Percentiles rank a stretch among this genome's conserved stretches.
Evolutionary conservation across 2,888 invertebrate genomes (phyloP).

Genomic region (Unio delphinus): DNA sequence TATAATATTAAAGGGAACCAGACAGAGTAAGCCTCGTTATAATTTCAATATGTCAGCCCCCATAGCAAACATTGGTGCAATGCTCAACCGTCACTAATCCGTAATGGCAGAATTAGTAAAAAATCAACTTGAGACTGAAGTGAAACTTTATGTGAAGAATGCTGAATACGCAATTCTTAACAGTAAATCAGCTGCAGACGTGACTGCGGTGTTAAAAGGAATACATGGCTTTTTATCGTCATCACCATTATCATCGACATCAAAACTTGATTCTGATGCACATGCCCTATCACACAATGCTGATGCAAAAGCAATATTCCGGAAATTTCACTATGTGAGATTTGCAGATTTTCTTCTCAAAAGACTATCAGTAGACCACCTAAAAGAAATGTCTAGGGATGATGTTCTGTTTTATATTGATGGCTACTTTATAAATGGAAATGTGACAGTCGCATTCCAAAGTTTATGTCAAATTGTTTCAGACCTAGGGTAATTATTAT

Average conservation of each 20-base stretch:
- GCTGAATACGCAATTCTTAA: too few species aligned
- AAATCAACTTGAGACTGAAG: too few species aligned
- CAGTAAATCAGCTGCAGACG: too few species aligned
- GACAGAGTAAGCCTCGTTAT: too few species aligned
- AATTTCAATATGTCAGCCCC: too few species aligned
- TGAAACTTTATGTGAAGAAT: background rate
- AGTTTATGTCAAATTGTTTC: slow-evolving; percentile 14
- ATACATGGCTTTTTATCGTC: too few species aligned
- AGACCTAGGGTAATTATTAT: slow-evolving; percentile 18
- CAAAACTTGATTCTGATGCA: background rate
- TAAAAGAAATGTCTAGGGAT: slow-evolving; percentile 21
- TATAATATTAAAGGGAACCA: too few species aligned
- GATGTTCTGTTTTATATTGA: slow-evolving; percentile 27
- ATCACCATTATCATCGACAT: too few species aligned
- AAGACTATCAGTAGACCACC: slow-evolving; percentile 28
- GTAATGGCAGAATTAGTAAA: too few species aligned
- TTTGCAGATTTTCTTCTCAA: slow-evolving; percentile 31
- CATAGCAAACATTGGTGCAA: too few species aligned
- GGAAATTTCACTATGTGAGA: slow-evolving; percentile 31
- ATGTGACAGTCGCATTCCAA: slow-evolving; percentile 23
- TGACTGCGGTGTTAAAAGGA: too few species aligned
- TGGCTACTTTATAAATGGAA: slow-evolving; percentile 29
- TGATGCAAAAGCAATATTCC: slow-evolving; percentile 17
- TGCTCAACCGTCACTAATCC: too few species aligned
- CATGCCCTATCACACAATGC: background rate